phyloP scores from a whole-genome alignment of 2,113 vertebrate genomes.

The Muscicapa adusta region DNA sequence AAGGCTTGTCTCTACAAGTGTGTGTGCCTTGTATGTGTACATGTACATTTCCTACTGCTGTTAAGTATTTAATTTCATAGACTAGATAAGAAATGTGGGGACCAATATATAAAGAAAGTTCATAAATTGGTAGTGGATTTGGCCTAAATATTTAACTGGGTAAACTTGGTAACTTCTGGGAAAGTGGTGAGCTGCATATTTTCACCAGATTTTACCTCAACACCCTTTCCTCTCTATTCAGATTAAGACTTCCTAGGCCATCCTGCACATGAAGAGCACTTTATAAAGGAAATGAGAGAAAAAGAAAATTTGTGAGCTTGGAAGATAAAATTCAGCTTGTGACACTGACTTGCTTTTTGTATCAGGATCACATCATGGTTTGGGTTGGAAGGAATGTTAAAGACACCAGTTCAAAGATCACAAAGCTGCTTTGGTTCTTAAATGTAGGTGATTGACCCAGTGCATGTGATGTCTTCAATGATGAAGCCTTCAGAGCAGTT shows the following conservation, averaged over 20 bases:
- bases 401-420: neutral
- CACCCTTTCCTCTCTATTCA: neutral
- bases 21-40: neutral
- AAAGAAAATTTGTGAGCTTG: neutral
- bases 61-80: neutral
- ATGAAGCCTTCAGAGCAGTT: neutral
- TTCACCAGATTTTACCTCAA: neutral
- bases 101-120: neutral
- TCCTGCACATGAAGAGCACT: neutral
- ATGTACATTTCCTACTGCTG: neutral
- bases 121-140: neutral
- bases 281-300: neutral
- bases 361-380: neutral
- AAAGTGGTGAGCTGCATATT: neutral
- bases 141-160: neutral
- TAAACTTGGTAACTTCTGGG: neutral
- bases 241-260: fast-evolving
- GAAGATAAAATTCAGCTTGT: neutral
- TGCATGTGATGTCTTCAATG: neutral
- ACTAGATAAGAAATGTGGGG: neutral
- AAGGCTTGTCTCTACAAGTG: neutral
- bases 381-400: neutral
- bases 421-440: neutral
- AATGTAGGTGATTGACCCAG: neutral
- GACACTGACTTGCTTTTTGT: neutral